Conservation (phyloP, 1,140 invertebrate species). For the Drosophila kurseongensis region DNA sequence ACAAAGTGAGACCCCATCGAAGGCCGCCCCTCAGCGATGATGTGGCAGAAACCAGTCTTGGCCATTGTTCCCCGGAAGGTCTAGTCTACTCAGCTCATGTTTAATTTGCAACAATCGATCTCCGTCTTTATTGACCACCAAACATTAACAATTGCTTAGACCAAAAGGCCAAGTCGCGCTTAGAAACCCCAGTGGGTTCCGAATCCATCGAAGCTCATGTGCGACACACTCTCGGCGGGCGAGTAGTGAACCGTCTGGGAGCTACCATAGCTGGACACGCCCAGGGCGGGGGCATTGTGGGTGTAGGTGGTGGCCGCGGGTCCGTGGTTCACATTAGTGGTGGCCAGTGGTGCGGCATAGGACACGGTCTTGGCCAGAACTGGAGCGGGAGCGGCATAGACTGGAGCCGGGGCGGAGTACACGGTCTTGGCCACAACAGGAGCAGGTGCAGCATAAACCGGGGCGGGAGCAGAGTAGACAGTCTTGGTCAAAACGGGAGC, state of each 20-base stretch:
- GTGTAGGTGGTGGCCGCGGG: constrained; percentile 73
- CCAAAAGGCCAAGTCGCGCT: constrained; percentile 35
- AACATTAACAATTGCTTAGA: constrained; percentile 61
- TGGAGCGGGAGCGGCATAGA: constrained; percentile 43
- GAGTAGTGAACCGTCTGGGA: constrained; percentile 84
- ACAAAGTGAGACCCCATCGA: constrained; percentile 23
- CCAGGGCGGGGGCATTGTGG: constrained; percentile 81
- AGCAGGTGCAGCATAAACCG: constrained; percentile 84
- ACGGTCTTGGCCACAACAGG: constrained; percentile 84
- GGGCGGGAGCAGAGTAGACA: constrained; percentile 29
- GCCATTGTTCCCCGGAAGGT: constrained; percentile 59
- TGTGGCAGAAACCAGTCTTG: constrained; percentile 53
- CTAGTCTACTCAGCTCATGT: constrained; percentile 30
- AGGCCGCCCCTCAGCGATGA: constrained; percentile 56
- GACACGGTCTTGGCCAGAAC: constrained; percentile 84
- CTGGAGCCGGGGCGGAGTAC: constrained; percentile 84
- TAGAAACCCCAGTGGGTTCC: constrained; percentile 86
- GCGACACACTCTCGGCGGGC: constrained; percentile 86
- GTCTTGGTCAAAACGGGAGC: constrained; percentile 60
- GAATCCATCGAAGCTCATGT: constrained; percentile 85
- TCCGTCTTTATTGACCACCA: constrained; percentile 55
- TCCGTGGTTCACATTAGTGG: constrained; percentile 78
- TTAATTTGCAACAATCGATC: constrained; percentile 54
- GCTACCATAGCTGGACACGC: constrained; percentile 84
- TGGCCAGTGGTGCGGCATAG: constrained; percentile 85